phyloP scores from a whole-genome alignment of 2,888 invertebrate species.

The Drosophila picticornis region DNA sequence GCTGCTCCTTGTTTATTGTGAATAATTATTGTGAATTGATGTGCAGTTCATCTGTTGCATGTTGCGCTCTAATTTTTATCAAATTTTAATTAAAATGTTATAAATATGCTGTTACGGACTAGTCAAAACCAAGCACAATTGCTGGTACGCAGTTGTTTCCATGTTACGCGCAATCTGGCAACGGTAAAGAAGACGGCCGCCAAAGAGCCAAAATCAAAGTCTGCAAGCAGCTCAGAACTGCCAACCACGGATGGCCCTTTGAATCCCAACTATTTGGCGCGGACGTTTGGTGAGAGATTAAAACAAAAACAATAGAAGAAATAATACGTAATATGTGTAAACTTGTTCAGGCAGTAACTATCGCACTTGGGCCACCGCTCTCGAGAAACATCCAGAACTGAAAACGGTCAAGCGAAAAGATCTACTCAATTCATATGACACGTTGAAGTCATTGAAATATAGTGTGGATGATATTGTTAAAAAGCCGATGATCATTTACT shows the following conservation, averaged over 20 bases:
- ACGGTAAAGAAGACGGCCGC: slow-evolving; percentile 21
- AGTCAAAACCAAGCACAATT: slow-evolving; percentile 43
- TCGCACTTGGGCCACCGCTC: slow-evolving; percentile 67
- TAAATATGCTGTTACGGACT: slow-evolving; percentile 61
- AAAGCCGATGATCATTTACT: slow-evolving; percentile 87
- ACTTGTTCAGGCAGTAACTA: slow-evolving; percentile 69
- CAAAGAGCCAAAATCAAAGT: slow-evolving; percentile 30
- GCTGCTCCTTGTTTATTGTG: slow-evolving; percentile 8
- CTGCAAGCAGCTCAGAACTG: slow-evolving; percentile 21
- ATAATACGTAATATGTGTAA: not conserved
- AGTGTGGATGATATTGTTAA: slow-evolving; percentile 86
- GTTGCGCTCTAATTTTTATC: not conserved
- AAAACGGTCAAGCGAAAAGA: slow-evolving; percentile 78
- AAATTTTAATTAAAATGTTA: slow-evolving; percentile 25
- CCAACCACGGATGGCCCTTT: slow-evolving; percentile 47
- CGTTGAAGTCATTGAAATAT: slow-evolving; percentile 84
- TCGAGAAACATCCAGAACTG: slow-evolving; percentile 80
- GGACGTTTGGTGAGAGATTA: slow-evolving; percentile 54
- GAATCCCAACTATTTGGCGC: slow-evolving; percentile 64
- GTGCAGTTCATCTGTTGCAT: slow-evolving; percentile 34
- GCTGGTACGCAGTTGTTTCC: slow-evolving; percentile 31
- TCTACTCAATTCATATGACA: slow-evolving; percentile 68
- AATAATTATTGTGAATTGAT: slow-evolving; percentile 18
- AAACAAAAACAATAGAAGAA: not conserved
- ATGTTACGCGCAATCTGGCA: slow-evolving; percentile 33